A percentile compares a stretch with the other conserved stretches of the same genome.
These are phyloP conservation scores for Spea hammondii DNA, from an alignment of 2,797 vertebrate genomes.

Conservation along the genomic window DNA sequence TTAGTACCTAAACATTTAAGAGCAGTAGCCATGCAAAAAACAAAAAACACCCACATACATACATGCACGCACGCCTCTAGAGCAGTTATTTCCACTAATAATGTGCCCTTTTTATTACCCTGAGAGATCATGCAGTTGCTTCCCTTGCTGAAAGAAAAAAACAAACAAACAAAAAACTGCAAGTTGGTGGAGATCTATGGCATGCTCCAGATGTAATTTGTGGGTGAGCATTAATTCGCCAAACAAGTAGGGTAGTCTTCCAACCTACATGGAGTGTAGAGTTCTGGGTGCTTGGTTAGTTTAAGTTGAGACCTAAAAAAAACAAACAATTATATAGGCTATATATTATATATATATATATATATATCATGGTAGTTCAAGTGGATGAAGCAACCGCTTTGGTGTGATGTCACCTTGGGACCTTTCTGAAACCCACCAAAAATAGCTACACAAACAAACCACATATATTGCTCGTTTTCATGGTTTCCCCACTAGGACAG, in stretches of 20 bases:
- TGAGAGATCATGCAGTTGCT: conserved; percentile 49
- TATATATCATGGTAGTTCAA: too few relatives aligned
- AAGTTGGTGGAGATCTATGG: conserved; percentile 35
- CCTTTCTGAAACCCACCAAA: too few relatives aligned
- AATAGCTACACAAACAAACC: too few relatives aligned
- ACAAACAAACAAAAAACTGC: not conserved
- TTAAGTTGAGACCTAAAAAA: too few relatives aligned
- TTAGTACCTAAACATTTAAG: conserved; percentile 40
- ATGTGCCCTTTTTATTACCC: conserved; percentile 43
- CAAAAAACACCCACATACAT: conserved; percentile 20
- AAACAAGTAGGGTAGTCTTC: conserved; percentile 17
- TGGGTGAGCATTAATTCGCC: not conserved
- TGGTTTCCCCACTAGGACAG: too few relatives aligned
- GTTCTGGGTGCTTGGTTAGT: not conserved
- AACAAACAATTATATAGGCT: not conserved
- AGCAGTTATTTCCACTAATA: conserved; percentile 16
- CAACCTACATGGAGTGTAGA: conserved; percentile 10
- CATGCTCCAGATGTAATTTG: conserved; percentile 22
- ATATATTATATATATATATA: too few relatives aligned
- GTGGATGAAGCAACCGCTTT: too few relatives aligned
- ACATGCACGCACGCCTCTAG: not conserved
- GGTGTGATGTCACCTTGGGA: too few relatives aligned
- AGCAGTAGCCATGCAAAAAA: conserved; percentile 47
- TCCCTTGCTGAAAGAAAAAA: conserved; percentile 38
- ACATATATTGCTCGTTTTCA: too few relatives aligned